These are phyloP conservation scores for Tipula vernalis DNA, from an alignment of 2,888 invertebrate species.

Conservation along the genomic window DNA sequence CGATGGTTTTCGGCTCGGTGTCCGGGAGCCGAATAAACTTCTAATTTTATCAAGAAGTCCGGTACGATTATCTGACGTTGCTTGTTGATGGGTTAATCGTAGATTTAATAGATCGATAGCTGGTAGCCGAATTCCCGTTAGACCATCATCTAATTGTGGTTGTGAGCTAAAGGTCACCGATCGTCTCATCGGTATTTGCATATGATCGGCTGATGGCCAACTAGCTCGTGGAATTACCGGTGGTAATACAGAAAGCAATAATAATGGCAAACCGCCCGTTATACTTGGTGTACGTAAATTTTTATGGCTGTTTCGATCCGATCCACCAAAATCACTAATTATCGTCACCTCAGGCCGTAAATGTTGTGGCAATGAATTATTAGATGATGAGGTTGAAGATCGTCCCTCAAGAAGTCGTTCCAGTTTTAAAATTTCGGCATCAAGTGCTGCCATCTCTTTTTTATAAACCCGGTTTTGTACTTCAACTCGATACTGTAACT, in stretches of 20 bases:
- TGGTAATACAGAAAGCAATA: conserved; percentile 57
- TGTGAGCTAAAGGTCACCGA: conserved; percentile 54
- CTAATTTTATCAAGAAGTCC: conserved; percentile 42
- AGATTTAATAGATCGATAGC: conserved; percentile 46
- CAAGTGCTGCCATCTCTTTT: conserved; percentile 65
- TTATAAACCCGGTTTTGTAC: conserved; percentile 84
- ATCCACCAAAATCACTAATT: conserved; percentile 19
- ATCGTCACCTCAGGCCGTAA: conserved; percentile 30
- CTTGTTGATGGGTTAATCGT: conserved; percentile 40
- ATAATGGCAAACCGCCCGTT: conserved; percentile 54
- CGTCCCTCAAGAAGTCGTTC: conserved; percentile 57
- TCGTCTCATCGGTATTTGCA: conserved; percentile 42
- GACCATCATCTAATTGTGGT: conserved; percentile 46
- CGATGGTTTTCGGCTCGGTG: conserved; percentile 54
- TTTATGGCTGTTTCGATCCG: conserved; percentile 15
- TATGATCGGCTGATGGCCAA: conserved; percentile 62
- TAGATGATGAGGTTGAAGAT: conserved; percentile 42
- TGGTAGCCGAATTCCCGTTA: conserved; percentile 36
- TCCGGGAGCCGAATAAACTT: conserved; percentile 50
- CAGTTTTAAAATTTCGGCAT: conserved; percentile 62
- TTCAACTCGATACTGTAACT: conserved; percentile 74
- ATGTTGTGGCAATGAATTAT: conserved; percentile 27
- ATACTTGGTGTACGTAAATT: conserved; percentile 47
- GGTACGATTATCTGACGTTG: conserved; percentile 40
- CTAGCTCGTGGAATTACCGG: conserved; percentile 64